Conservation (phyloP, 2,888 invertebrate genomes). For the Penaeus monodon region DNA sequence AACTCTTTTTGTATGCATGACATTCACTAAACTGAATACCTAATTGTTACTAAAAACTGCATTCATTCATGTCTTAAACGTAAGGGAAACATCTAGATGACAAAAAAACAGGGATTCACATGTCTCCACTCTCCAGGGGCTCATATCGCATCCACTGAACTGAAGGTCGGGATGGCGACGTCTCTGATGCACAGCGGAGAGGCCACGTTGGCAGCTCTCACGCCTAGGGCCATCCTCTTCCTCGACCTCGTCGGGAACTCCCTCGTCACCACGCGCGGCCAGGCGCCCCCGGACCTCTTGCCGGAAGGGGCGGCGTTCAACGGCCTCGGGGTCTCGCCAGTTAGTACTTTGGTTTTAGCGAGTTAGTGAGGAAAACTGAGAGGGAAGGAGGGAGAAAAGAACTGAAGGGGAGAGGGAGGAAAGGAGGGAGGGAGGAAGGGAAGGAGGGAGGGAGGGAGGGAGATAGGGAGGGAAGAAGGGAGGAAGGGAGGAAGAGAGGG, state of each 20-base stretch:
- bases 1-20: background rate
- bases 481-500: background rate
- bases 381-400: background rate
- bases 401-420: background rate
- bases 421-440: background rate
- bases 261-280: constrained; percentile 51
- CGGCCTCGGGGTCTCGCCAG: constrained; percentile 22
- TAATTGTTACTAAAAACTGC: too few species aligned
- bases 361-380: background rate
- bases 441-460: background rate
- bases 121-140: constrained; percentile 14
- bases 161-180: constrained; percentile 33
- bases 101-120: too few species aligned
- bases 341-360: constrained; percentile 8
- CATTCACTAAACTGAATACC: too few species aligned
- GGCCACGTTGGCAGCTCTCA: constrained; percentile 54
- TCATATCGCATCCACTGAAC: constrained; percentile 23
- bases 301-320: constrained; percentile 28
- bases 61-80: too few species aligned
- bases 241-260: constrained; percentile 60
- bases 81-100: too few species aligned
- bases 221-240: constrained; percentile 48
- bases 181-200: constrained; percentile 48
- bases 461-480: background rate
- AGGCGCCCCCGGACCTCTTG: constrained; percentile 38